These are phyloP conservation scores for Balaeniceps rex DNA, from an alignment of 2,113 vertebrate genomes.

Conservation along the genomic window DNA sequence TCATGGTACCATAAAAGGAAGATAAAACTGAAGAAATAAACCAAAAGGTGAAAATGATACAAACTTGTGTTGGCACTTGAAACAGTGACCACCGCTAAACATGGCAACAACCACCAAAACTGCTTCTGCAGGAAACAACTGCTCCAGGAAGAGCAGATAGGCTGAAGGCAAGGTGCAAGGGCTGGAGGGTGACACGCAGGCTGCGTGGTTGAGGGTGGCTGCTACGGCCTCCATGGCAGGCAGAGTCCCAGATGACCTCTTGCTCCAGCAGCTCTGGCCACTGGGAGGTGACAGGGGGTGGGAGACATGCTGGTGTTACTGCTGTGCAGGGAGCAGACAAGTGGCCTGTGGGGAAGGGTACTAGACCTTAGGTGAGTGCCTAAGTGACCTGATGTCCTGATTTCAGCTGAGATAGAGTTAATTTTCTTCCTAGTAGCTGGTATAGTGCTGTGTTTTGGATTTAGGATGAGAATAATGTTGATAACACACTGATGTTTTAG, in stretches of 20 bases:
- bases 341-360: too few relatives aligned
- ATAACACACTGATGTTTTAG: too few relatives aligned
- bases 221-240: rapidly evolving
- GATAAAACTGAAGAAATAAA: not conserved
- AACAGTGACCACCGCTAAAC: not conserved
- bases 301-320: rapidly evolving
- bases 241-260: not conserved
- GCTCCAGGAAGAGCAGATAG: not conserved
- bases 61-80: not conserved
- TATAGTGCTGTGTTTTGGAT: too few relatives aligned
- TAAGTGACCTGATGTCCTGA: too few relatives aligned
- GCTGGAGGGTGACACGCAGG: rapidly evolving
- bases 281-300: not conserved
- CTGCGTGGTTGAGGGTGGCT: not conserved
- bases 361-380: not conserved
- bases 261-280: not conserved
- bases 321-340: not conserved
- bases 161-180: not conserved
- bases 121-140: not conserved
- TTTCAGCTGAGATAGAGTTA: too few relatives aligned
- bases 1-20: not conserved
- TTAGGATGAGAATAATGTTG: too few relatives aligned
- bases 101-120: not conserved
- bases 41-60: not conserved
- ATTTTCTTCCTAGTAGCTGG: too few relatives aligned